phyloP scores from a whole-genome alignment of 2,113 vertebrate species.

The Neodontobutis hainanensis region DNA sequence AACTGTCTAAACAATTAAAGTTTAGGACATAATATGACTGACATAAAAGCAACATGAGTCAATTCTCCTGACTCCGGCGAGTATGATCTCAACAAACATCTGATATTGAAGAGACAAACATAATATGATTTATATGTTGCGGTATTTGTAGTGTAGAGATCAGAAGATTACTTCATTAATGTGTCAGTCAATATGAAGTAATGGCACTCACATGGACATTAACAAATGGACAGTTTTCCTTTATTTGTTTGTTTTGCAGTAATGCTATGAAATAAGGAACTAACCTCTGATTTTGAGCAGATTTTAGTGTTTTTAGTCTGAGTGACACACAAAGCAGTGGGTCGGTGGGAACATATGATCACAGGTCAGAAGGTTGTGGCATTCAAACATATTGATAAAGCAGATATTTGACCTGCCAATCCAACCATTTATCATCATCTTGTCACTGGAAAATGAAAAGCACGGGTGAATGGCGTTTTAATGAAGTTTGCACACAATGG shows the following conservation, averaged over 20 bases:
- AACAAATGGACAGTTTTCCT: neutral
- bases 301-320: conserved; percentile 11
- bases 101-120: conserved; percentile 1
- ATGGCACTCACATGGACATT: neutral
- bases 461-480: conserved; percentile 4
- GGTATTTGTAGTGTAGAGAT: neutral
- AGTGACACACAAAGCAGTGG: conserved; percentile 48
- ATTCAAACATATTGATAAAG: conserved; percentile 47
- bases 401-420: conserved; percentile 46
- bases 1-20: neutral
- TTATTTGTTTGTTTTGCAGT: neutral
- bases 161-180: neutral
- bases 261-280: conserved; percentile 4
- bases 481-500: neutral
- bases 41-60: neutral
- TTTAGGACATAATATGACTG: neutral
- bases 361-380: conserved; percentile 37
- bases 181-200: neutral
- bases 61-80: neutral
- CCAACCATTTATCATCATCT: conserved; percentile 54
- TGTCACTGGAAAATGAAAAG: neutral
- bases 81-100: neutral
- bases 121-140: neutral
- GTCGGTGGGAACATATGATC: conserved; percentile 63
- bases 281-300: neutral